A percentile compares a stretch with the other conserved stretches of the same genome.
Conservation (phyloP, 2,797 vertebrate genomes). For the Lepidocolaptes lacrymiger region DNA sequence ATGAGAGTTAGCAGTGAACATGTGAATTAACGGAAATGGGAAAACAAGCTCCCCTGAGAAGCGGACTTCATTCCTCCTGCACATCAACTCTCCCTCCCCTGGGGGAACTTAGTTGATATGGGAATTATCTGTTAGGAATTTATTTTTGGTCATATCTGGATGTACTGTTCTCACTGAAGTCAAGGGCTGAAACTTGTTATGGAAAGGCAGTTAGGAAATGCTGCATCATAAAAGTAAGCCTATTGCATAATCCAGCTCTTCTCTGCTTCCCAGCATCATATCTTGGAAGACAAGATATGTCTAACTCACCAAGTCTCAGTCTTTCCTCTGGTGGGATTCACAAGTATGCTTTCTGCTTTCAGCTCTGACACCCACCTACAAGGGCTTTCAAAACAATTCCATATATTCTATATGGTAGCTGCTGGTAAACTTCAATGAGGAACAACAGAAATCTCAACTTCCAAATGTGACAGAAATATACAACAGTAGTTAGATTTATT, state of each 20-base stretch:
- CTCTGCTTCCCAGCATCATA: not conserved
- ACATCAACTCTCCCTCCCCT: not conserved
- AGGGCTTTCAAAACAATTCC: not conserved
- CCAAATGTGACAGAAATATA: not conserved
- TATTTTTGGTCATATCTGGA: not conserved
- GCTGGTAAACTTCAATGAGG: not conserved
- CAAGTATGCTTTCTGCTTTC: not conserved
- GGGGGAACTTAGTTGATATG: not conserved
- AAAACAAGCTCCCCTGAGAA: not conserved
- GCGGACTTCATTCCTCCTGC: not conserved
- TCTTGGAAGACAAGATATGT: not conserved
- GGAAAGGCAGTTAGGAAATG: not conserved
- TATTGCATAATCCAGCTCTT: not conserved
- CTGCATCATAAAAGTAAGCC: not conserved
- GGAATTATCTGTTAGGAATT: slow-evolving; percentile 23
- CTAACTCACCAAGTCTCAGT: not conserved
- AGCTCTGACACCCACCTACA: not conserved
- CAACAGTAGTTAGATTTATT: not conserved
- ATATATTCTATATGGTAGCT: not conserved
- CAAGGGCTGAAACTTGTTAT: slow-evolving; percentile 27
- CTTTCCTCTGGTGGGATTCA: not conserved
- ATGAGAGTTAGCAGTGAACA: not conserved
- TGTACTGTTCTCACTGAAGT: slow-evolving; percentile 35
- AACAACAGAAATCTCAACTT: not conserved
- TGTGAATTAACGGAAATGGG: not conserved